Percentiles rank a stretch among this genome's conserved stretches.
phyloP scores from a whole-genome alignment of 2,113 vertebrate genomes.

The Chionis minor region DNA sequence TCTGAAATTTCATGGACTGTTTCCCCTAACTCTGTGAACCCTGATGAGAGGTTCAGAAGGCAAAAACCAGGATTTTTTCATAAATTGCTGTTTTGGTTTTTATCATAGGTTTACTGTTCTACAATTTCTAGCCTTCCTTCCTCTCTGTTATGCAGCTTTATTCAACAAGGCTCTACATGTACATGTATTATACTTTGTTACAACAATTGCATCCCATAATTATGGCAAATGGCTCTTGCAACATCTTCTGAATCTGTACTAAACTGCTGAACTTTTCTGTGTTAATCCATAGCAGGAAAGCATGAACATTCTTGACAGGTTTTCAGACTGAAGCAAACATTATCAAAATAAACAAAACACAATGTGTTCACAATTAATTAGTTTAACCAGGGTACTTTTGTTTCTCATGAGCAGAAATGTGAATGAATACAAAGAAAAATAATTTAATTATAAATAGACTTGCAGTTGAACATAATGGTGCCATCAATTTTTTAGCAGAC shows the following conservation, averaged over 20 bases:
- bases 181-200: neutral
- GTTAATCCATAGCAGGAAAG: neutral
- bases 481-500: slow-evolving; percentile 68
- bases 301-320: neutral
- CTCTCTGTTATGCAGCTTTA: neutral
- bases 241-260: neutral
- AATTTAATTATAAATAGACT: slow-evolving; percentile 51
- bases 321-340: slow-evolving; percentile 5
- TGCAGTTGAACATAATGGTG: slow-evolving; percentile 30
- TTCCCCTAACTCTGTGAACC: neutral
- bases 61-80: neutral
- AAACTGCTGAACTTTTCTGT: neutral
- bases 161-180: neutral
- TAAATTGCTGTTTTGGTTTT: neutral
- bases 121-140: neutral
- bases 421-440: slow-evolving; percentile 38
- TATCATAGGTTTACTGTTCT: neutral
- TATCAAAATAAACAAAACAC: neutral
- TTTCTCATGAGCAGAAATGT: slow-evolving; percentile 14
- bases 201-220: neutral
- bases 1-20: neutral
- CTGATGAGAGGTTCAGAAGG: neutral
- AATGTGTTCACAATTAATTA: slow-evolving; percentile 3
- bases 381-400: neutral
- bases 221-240: neutral